Base-by-base conservation (phyloP, 2,113 vertebrate species). In the Chunga burmeisteri region DNA sequence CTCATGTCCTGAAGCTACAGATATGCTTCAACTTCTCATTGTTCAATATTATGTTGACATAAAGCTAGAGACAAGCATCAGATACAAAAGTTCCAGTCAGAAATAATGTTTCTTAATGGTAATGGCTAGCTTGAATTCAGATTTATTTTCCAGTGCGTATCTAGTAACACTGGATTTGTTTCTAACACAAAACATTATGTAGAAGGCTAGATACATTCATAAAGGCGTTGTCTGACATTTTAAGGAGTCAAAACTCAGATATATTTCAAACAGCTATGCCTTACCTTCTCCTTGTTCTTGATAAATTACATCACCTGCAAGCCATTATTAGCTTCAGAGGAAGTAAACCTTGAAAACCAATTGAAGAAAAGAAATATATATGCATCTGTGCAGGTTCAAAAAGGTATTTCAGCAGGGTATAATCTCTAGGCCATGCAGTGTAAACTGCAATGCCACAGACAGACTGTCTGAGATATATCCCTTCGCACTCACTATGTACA, bases 271-370 rank as follows among this genome's bases (percentile, higher is more conserved):
- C 16, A 83, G 55, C 81, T 81, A 63, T 71, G 20, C 44, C 46
- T 90, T 66, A 77, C 27, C 56, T 75, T 85, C 52, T 95, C 66
- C 34, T 90, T 95, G 59, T 56, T 96, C 55, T 81, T 95, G 59
- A 93, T 40, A 88, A 90, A 88, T 80, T 80, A 53, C 68, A 56
- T 90, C 38, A 83, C 63, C 55, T 88, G 20, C 26, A 73, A 86
- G 58, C 74, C 63, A 52, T 77, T 93, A 59, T 81, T 63, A 92
- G n/a, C 59, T 93, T 88, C 80, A 92, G 44, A 84, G 59, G 67
- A 92, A 93, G 34, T 56, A 93, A 71, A 85, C 81, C 87, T 93
- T 96, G 93, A 92, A 94, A 96, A 90, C 3, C 85, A 66, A 47
- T 61, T 84, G 90, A 80, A 82, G 83, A 71, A 86, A 74, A 81